Evolutionary conservation across 2,113 vertebrate genomes (phyloP), one percentile per base, ranked within the genome.

Genomic region (Protobothrops flavoviridis): DNA sequence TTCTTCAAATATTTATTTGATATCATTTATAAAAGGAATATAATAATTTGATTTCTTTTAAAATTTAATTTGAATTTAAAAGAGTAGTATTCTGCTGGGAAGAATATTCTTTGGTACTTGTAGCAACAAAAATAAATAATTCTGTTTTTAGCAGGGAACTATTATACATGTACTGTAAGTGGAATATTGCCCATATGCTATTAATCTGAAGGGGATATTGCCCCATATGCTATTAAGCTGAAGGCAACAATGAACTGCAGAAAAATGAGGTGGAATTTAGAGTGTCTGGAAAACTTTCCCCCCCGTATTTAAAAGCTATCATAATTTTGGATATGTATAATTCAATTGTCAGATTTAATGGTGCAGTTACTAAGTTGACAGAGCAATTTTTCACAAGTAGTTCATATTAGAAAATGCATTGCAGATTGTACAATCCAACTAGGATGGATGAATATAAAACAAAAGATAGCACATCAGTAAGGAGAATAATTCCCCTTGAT

Each of bases 221-320:
- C 90, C 94, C 93, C 88, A 93, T 90, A 88, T 93, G 92, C 92
- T 95, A 39, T 91, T 95, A 64, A 29, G 1, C 48, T 45, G 95
- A 97, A 97, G 93, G 96, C 59, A 96, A 88, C 55, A 89, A 95
- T 57, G 81, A 94, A 59, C 87, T 93, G 0, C 21, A 69, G 53
- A 94, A 92, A 92, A 57, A 91, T 50, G 1, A 87, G 81, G 4
- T 0, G 45, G 59, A 69, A 56, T 87, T 95, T 93, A 69, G 92
- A 92, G 53, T 21, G 50, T 50, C 74, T 89, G 50, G 90, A 74
- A 7, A 24, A 33, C 0, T 90, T 56, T 50, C 10, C 57, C 52
- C 45, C 89, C 50, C 23, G 26, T 92, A 64, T 92, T 57, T 92
- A 53, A 85, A 89, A 89, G 33, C 17, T 57, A 86, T 89, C 59